Evolutionary conservation across 2,113 vertebrate species (phyloP), one percentile per base, ranked within the genome.

Genomic region (Centropus unirufus): DNA sequence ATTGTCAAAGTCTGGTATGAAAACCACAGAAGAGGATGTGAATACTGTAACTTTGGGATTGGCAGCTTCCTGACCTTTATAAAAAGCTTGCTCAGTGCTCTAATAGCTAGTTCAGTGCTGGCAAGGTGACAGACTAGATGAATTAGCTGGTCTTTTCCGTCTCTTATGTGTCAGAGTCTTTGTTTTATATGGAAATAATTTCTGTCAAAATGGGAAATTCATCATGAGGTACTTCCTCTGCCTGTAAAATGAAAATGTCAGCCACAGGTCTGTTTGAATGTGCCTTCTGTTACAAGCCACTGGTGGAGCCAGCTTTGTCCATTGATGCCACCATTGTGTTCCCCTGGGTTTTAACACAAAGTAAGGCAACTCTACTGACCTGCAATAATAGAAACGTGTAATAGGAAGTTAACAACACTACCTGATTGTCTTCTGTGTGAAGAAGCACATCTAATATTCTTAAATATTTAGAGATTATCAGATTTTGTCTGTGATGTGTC

Each of bases 121-220:
- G 95, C 81, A 47, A 73, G 87, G 87, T 92, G 96, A 85, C 90
- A 90, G 90, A 7, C 39, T 14, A 51, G 79, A 69, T 75, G 93
- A 76, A 93, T 94, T 68, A 79, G 76, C 64, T 29, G 82, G 67
- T 59, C 87, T 95, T 90, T 90, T 57, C 93, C 17, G 0, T 75
- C 92, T 67, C 87, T 22, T n/a, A 30, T 18, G 47, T 96, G 94
- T 94, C 94, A 94, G 79, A 8, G 27, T 70, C 95, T 92, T 96
- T 96, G 92, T 95, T 94, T 95, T 95, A 94, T 90, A 77, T 91
- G 85, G 93, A 96, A 96, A 95, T 92, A 90, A 83, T 90, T 86
- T 55, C 93, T 90, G 90, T 95, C 88, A 94, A 86, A 90, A 61
- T 61, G 79, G 92, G 87, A 86, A 83, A 92, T 93, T 83, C 70